Percentiles rank a stretch among this genome's conserved stretches.
Conservation (phyloP, 2,888 invertebrate genomes). For the Capitulum mitella region DNA sequence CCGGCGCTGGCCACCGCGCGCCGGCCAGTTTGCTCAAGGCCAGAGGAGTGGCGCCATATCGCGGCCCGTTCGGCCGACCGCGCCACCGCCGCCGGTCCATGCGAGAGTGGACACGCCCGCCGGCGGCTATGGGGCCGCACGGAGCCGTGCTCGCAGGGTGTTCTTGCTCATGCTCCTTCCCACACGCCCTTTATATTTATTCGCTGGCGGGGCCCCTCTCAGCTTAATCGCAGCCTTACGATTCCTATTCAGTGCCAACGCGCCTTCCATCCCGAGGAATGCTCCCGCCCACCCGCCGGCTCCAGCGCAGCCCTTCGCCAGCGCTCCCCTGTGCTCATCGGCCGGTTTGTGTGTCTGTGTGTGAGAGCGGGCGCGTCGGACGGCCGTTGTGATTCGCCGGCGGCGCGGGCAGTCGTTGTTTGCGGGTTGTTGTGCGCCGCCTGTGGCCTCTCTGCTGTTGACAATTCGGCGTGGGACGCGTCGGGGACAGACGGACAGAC, state of each 20-base stretch:
- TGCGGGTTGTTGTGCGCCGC: not conserved
- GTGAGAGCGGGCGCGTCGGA: no score
- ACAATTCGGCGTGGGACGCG: no score
- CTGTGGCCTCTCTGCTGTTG: not conserved
- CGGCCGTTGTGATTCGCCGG: not conserved
- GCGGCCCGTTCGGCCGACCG: not conserved
- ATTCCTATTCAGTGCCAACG: not conserved
- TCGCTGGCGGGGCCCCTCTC: not conserved
- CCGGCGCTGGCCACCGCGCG: not conserved
- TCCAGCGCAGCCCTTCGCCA: not conserved
- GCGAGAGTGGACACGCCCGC: no score
- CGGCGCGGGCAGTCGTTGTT: not conserved
- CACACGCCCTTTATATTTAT: not conserved
- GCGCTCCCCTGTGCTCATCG: no score
- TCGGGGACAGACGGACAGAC: no score
- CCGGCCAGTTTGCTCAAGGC: not conserved
- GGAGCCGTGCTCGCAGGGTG: not conserved
- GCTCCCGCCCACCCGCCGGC: not conserved
- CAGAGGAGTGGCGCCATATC: not conserved
- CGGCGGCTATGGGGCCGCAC: not conserved
- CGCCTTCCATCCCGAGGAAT: not conserved
- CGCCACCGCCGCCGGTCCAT: no score
- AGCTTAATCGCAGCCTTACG: conserved; percentile 14
- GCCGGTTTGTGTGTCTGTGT: no score
- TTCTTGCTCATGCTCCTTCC: not conserved